These are phyloP conservation scores for Trichogramma evanescens DNA, from an alignment of 2,888 invertebrate genomes.

Conservation along the genomic window DNA sequence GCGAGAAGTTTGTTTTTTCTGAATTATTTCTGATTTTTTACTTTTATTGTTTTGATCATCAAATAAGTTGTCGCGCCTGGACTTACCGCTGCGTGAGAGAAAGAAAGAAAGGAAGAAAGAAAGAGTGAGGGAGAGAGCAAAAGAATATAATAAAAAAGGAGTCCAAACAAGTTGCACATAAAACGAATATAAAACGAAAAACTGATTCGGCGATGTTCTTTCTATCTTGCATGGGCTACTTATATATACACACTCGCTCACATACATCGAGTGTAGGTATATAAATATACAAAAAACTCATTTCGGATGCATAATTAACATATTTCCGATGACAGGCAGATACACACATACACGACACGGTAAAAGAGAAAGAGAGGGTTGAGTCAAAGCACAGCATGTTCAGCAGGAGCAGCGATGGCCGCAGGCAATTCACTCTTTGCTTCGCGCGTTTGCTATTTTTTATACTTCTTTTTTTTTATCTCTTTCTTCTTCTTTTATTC, in stretches of 20 bases:
- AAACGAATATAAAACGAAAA: too few relatives aligned
- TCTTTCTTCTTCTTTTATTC: background rate
- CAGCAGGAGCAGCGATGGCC: too few relatives aligned
- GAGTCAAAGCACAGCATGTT: slow-evolving; percentile 3
- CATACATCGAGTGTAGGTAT: too few relatives aligned
- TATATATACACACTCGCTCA: too few relatives aligned
- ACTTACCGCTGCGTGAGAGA: background rate
- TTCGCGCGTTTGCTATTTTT: background rate
- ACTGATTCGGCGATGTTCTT: too few relatives aligned
- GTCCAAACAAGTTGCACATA: too few relatives aligned
- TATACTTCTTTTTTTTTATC: slow-evolving; percentile 2
- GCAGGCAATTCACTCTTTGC: too few relatives aligned
- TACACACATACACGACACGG: slow-evolving; percentile 18
- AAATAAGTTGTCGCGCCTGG: too few relatives aligned
- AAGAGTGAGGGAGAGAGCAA: background rate
- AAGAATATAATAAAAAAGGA: too few relatives aligned
- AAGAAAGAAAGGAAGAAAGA: background rate
- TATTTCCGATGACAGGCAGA: slow-evolving; percentile 25
- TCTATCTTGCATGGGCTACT: too few relatives aligned
- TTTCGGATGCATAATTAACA: slow-evolving; percentile 27
- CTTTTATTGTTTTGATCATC: background rate
- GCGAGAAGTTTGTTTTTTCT: slow-evolving; percentile 2
- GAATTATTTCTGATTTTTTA: background rate
- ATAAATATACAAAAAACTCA: too few relatives aligned
- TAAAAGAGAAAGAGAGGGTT: slow-evolving; percentile 15